Base-by-base conservation (phyloP, 2,888 invertebrate species). In the Liposcelis brunnea region DNA sequence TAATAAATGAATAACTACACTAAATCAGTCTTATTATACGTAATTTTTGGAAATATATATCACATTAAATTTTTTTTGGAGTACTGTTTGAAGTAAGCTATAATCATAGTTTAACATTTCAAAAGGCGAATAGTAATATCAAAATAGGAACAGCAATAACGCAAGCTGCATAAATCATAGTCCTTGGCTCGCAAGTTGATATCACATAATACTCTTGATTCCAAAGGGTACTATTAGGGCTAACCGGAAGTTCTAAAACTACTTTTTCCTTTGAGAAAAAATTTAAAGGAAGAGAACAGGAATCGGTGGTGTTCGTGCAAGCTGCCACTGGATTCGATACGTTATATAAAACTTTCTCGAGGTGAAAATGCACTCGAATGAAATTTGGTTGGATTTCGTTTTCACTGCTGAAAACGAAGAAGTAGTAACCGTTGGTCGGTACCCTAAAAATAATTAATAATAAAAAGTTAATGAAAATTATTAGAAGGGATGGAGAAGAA, bases 341-440 rank as follows among this genome's bases (percentile, higher is more conserved):
- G 56, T 83, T 73, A 59, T 82, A 83, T 6, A 74, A 65, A 0
- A 75, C 75, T 63, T 80, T 80, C 55, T 78, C 71, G 1, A 83
- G 66, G 44, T 77, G 71, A 58, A 83, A 79, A 42, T 71, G 69
- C 1, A 80, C 76, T 15, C 75, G 65, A 26, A 83, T 69, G 58
- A 73, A 79, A 61, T 81, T 82, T 6, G 69, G 65, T 57, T 80
- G 75, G 1, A 78, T 70, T 55, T 83, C 83, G 57, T 84, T 83
- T 58, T 83, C 82, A 5, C 82, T 82, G 59, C 77, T 80, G 64
- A 83, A 84, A 1, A 84, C 77, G 64, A 83, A 82, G 65, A 83
- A 84, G 56, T 84, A 84, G 60, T 82, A 83, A 6, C 82, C 83
- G 53, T 81, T 78, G 1, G 71, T 67, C 42, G 81, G 78, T 0